These are phyloP conservation scores for Neoitamus cyanurus DNA, from an alignment of 2,888 invertebrate species.

Conservation along the genomic window DNA sequence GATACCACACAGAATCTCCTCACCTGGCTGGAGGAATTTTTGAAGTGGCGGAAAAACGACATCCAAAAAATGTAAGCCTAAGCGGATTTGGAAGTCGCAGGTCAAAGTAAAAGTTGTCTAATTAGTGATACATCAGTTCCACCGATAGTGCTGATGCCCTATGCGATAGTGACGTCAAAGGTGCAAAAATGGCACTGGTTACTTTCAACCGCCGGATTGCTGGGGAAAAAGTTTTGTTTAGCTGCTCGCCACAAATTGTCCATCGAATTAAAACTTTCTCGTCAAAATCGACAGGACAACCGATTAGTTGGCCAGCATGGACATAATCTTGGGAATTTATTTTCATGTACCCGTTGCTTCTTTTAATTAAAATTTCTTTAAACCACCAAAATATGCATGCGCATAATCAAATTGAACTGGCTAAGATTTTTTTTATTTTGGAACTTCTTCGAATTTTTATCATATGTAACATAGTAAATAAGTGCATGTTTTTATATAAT, in stretches of 20 bases:
- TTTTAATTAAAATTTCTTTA: not conserved
- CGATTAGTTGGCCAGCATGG: not conserved
- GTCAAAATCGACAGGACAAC: not conserved
- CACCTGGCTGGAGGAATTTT: slow-evolving; percentile 3
- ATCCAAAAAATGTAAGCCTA: slow-evolving; percentile 1
- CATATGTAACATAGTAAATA: too few species aligned
- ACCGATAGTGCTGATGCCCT: slow-evolving; percentile 25
- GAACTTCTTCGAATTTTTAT: too few species aligned
- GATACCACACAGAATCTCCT: slow-evolving; percentile 24
- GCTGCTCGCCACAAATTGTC: not conserved
- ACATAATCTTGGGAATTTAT: not conserved
- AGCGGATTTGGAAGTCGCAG: slow-evolving; percentile 40
- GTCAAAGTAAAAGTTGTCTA: slow-evolving; percentile 40
- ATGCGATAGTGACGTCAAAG: slow-evolving; percentile 11
- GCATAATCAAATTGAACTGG: not conserved
- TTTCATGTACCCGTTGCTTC: not conserved
- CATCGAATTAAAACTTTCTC: not conserved
- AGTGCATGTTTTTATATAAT: too few species aligned
- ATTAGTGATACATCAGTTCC: slow-evolving; percentile 28
- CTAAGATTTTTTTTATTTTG: too few species aligned
- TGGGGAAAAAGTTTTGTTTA: not conserved
- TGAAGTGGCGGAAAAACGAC: slow-evolving; percentile 1
- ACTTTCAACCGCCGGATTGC: not conserved
- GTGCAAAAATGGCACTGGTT: slow-evolving; percentile 21
- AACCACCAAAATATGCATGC: not conserved